Percentiles rank a stretch among this genome's conserved stretches.
Conservation (phyloP, 2,797 vertebrate genomes). For the Amblyraja radiata region DNA sequence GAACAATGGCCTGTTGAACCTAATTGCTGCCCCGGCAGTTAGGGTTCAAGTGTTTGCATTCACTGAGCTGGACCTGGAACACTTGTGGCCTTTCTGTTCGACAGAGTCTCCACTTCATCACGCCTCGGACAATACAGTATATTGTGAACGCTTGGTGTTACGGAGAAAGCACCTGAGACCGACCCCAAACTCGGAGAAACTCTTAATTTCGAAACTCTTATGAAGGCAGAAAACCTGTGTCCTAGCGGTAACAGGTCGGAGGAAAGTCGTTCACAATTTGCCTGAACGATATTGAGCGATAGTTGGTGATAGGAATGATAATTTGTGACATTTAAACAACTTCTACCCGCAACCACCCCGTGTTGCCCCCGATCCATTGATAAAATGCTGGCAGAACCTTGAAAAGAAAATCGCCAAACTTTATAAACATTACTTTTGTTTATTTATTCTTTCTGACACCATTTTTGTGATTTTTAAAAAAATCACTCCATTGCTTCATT, state of each 20-base stretch:
- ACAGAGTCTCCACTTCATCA: conserved; percentile 57
- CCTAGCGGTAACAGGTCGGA: neutral
- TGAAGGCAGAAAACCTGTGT: too few species aligned
- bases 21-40: conserved; percentile 61
- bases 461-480: neutral
- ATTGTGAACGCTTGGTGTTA: neutral
- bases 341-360: neutral
- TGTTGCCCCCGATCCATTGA: neutral
- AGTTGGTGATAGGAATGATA: too few species aligned
- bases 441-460: neutral
- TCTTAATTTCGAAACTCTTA: neutral
- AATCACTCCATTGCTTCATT: neutral
- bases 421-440: neutral
- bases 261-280: neutral
- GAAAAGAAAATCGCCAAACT: neutral
- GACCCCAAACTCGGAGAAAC: neutral
- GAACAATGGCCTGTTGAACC: conserved; percentile 62
- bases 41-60: conserved; percentile 72
- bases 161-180: conserved; percentile 8
- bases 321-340: neutral
- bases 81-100: conserved; percentile 57
- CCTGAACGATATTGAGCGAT: too few species aligned
- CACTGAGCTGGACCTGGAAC: conserved; percentile 52
- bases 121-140: conserved; percentile 45
- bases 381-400: neutral